Conservation (phyloP, 2,113 vertebrate genomes). For the Chascanopsetta lugubris region DNA sequence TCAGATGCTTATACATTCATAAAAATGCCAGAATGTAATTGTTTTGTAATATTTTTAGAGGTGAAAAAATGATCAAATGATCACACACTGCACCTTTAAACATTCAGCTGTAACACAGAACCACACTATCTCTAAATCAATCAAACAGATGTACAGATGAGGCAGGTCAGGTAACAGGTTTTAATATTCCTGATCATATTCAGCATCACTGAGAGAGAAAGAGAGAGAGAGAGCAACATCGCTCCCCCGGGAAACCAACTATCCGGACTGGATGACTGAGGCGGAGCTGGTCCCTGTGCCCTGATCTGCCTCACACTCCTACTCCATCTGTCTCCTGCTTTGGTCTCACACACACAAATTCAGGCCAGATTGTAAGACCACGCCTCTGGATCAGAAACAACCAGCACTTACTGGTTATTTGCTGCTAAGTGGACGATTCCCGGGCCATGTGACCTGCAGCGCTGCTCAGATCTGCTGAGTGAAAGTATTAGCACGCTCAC, state of each 20-base stretch:
- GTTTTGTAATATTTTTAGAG: too few species aligned
- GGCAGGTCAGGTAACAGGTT: too few species aligned
- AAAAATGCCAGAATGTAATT: too few species aligned
- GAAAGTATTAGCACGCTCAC: constrained; percentile 55
- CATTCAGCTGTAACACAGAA: too few species aligned
- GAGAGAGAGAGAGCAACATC: constrained; percentile 16
- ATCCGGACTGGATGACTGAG: constrained; percentile 28
- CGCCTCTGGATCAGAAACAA: constrained; percentile 48
- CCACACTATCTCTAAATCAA: too few species aligned
- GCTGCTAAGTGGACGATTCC: constrained; percentile 56
- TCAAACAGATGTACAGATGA: too few species aligned
- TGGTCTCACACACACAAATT: constrained; percentile 27
- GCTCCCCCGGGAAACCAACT: constrained; percentile 35
- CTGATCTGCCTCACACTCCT: constrained; percentile 23
- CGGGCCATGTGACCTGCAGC: constrained; percentile 56
- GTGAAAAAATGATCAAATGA: too few species aligned
- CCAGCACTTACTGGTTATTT: constrained; percentile 43
- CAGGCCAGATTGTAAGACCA: constrained; percentile 36
- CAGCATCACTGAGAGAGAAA: too few species aligned
- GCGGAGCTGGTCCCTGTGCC: constrained; percentile 4
- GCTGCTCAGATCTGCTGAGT: constrained; percentile 60
- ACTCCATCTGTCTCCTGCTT: constrained; percentile 26
- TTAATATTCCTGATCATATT: too few species aligned
- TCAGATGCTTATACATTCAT: too few species aligned
- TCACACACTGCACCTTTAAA: too few species aligned